Evolutionary conservation across 1,140 invertebrate species (phyloP).

Genomic region (Gonatopus flavifemur): DNA sequence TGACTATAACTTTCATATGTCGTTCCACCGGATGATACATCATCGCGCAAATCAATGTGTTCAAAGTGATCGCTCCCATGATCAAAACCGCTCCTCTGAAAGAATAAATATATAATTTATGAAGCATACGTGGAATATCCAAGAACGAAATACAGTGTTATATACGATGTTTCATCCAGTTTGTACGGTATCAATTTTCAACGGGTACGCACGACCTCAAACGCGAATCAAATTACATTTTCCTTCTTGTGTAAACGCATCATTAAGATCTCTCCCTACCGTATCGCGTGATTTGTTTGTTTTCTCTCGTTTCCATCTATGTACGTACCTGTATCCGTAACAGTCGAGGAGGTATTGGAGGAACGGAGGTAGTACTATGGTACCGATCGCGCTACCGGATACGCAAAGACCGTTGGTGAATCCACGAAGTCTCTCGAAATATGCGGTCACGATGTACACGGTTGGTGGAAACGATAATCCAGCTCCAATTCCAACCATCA

Average conservation of each 20-base stretch:
- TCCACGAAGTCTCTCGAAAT: slow-evolving; percentile 78
- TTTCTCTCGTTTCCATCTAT: not conserved
- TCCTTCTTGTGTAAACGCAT: not conserved
- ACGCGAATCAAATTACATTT: not conserved
- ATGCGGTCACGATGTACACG: slow-evolving; percentile 83
- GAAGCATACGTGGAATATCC: too few species aligned
- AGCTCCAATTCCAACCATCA: slow-evolving; percentile 76
- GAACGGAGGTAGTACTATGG: slow-evolving; percentile 77
- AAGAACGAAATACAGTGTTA: too few species aligned
- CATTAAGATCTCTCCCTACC: too few species aligned
- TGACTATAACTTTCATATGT: slow-evolving; percentile 70
- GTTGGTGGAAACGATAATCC: slow-evolving; percentile 82
- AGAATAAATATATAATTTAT: slow-evolving; percentile 35
- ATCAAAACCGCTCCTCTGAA: slow-evolving; percentile 74
- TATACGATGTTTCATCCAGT: too few species aligned
- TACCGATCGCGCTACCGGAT: slow-evolving; percentile 81
- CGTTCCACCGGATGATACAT: slow-evolving; percentile 79
- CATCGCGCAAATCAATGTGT: slow-evolving; percentile 76
- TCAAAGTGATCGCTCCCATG: slow-evolving; percentile 76
- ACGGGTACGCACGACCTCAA: not conserved
- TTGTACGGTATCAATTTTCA: too few species aligned
- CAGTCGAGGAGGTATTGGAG: slow-evolving; percentile 69
- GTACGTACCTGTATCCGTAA: slow-evolving; percentile 70
- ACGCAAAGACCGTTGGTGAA: slow-evolving; percentile 85
- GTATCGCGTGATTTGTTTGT: too few species aligned